Percentiles rank a stretch among this genome's conserved stretches.
phyloP scores from a whole-genome alignment of 2,113 vertebrate genomes.

The Peromyscus leucopus region DNA sequence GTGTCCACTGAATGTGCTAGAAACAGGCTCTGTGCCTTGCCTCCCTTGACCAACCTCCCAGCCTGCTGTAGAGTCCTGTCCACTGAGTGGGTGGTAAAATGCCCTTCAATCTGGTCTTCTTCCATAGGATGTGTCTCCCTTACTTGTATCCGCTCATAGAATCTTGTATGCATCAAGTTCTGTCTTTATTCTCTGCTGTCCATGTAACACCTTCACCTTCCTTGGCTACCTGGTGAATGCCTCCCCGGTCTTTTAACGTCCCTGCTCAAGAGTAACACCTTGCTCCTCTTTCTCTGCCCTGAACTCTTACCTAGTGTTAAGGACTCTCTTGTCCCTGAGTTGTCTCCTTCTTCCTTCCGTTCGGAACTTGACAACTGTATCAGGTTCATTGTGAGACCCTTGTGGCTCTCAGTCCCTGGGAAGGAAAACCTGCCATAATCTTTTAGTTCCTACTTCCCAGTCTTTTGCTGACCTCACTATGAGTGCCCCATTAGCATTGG shows the following conservation, averaged over 20 bases:
- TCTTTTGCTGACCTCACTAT: neutral
- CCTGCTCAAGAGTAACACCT: neutral
- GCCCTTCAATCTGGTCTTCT: neutral
- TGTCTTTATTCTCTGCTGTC: neutral
- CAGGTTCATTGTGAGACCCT: neutral
- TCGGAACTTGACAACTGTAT: neutral
- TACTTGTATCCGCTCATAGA: neutral
- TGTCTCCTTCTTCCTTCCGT: neutral
- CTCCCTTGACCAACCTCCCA: neutral
- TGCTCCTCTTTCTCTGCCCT: conserved; percentile 17
- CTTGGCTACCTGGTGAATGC: neutral
- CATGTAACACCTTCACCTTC: neutral
- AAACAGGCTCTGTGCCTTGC: neutral
- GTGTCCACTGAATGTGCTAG: neutral
- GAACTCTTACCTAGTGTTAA: neutral
- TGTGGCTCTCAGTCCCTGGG: neutral
- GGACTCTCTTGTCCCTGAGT: neutral
- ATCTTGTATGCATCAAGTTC: neutral
- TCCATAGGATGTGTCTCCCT: neutral
- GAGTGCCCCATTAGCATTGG: neutral
- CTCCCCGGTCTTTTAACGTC: neutral
- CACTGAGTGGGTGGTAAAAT: neutral
- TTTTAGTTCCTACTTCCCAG: neutral
- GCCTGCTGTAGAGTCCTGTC: neutral
- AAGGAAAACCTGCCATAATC: neutral